Evolutionary conservation across 2,113 vertebrate genomes (phyloP), one percentile per base, ranked within the genome.

Genomic region (Perca fluviatilis): DNA sequence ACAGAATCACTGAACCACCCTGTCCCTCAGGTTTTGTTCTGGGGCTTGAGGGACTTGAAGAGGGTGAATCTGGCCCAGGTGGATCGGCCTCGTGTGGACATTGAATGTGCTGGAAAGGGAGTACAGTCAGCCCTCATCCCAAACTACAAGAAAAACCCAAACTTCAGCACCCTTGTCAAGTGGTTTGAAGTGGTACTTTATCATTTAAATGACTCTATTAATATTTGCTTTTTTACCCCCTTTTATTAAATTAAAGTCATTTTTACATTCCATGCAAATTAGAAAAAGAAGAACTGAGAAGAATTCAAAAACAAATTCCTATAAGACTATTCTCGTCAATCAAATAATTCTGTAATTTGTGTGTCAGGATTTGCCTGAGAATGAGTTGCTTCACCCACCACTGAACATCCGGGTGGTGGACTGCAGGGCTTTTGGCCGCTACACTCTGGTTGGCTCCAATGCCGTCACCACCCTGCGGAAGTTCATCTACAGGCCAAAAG

Each of bases 131-230:
- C 97, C 9, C 95, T 98, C 68, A 99, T 99, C 89, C 95, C 96
- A 83, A 99, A 99, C 94, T 99, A 98, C 94, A 99, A 97, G 96
- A 99, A 99, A 89, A 99, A 99, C 93, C 98, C 98, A 74, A 99
- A 99, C 90, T 99, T 99, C 91, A 97, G 95, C 96, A 98, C 97
- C 21, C 92, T 99, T 9, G 98, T 99, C 93, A 99, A 99, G 93
- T 99, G 97, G 97, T 99, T 99, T 33, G 98, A 99, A 95, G 98
- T 99, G 96, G 98, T 99, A 88, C 88, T 57, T 18, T 10, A 27
- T 46, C 57, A 30, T 21, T 40, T 18, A 2, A 64, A 43, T 47
- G 19, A 1, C 1, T 56, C 1, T 1, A 12, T 53, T 46, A 21
- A 18, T 30, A 27, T 53, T 71, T 27, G 3, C 40, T 43, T 3